Base-by-base conservation (phyloP, 2,113 vertebrate species). In the sheep (Ovis aries) region DNA sequence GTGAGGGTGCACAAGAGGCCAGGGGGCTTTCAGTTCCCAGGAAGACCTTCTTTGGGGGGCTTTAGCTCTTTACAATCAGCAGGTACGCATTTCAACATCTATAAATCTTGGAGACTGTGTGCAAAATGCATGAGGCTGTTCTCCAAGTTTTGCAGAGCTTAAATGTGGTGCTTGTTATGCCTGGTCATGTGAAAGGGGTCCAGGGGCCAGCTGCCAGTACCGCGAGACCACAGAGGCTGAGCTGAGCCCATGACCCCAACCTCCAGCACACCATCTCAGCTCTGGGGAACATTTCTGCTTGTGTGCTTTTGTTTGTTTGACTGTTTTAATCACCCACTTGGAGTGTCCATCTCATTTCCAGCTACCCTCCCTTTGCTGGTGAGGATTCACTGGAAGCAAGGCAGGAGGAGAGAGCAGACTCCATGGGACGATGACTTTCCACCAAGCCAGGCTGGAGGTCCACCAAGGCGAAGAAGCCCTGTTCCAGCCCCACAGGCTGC, bases 261-360 rank as follows among this genome's bases (percentile, higher is more conserved):
- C 3, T 45, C 36, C 11, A 33, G 82, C 3, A n/a, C 45, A 16
- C 12, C 31, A 33, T 74, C 43, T 45, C 0, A 0, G 64, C 53
- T 77, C 33, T 2, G 11, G 11, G 43, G 31, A 45, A 8, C 3
- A 25, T 52, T 90, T 96, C 25, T 40, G 17, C 29, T 55, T 45
- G 8, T 9, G 7, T 33, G 4, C 3, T 2, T 43, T 57, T 31
- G 50, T 48, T 48, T 31, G 29, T 27, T 15, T 43, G 16, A 62
- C 27, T 33, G 25, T 59, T 31, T 64, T n/a, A 48, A 62, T 27
- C 36, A 53, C 31, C 10, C 15, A 19, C n/a, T 12, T 64, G 27
- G 33, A 64, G 16, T 43, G 29, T 48, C 5, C 17, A 13, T 84
- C 53, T 64, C 52, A 17, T 81, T 86, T 48, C 81, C 12, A 36